Conservation (phyloP, 2,888 invertebrate species). For the Embidobia sp. region DNA sequence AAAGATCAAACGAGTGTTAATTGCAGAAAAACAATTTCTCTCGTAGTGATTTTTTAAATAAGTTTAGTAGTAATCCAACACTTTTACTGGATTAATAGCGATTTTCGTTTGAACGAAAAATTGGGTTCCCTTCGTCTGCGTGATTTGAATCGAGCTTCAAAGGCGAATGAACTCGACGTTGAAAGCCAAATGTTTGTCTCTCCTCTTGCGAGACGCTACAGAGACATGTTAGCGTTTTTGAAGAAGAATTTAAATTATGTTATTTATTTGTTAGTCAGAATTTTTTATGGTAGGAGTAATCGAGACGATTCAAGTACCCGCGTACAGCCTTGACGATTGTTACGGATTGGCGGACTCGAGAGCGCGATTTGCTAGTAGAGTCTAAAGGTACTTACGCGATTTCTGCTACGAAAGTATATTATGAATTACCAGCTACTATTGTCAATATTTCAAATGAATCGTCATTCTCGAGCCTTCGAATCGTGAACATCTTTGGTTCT, state of each 20-base stretch:
- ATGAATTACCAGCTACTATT: constrained; percentile 70
- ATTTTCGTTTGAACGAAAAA: no score
- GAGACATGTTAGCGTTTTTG: constrained; percentile 64
- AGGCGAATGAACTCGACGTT: no score
- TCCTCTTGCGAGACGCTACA: no score
- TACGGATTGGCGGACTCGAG: constrained; percentile 34
- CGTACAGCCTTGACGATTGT: constrained; percentile 26
- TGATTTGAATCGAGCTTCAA: no score
- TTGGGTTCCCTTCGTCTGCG: no score
- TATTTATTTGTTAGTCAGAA: constrained; percentile 76
- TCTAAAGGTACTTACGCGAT: constrained; percentile 61
- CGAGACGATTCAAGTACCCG: not conserved
- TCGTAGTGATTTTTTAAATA: no score
- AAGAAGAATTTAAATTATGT: constrained; percentile 76
- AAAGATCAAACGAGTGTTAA: no score
- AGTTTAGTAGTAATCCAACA: no score
- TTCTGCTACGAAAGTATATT: constrained; percentile 74
- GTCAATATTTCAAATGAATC: constrained; percentile 74
- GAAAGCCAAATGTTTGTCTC: no score
- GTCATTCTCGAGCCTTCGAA: constrained; percentile 70
- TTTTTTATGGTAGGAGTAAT: constrained; percentile 35
- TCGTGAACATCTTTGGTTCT: constrained; percentile 28
- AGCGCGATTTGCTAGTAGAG: constrained; percentile 23
- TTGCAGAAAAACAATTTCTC: no score
- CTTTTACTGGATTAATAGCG: no score